Evolutionary conservation across 2,797 vertebrate species (phyloP), one percentile per base, ranked within the genome.

Genomic region (Falco rusticolus): DNA sequence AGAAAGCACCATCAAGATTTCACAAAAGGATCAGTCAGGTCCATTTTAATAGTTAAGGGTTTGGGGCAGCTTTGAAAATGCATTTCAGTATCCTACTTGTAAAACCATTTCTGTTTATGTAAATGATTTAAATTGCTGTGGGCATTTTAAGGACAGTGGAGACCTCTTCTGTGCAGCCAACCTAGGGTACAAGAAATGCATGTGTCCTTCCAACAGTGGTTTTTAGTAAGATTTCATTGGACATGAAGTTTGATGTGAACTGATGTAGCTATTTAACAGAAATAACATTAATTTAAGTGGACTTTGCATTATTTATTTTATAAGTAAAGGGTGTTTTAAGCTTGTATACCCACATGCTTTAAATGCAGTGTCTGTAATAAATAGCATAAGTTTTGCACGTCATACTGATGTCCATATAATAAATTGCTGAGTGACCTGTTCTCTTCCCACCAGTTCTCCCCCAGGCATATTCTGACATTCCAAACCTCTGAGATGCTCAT

Each of bases 61-160:
- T 96, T 92, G 65, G 71, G 53, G 88, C 69, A 95, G 77, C 91
- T 96, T 95, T 72, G 80, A 70, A 94, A 91, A 45, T 19, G 34
- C 90, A 56, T 89, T 97, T 97, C 89, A 87, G 84, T 83, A 63
- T 83, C 71, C 68, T 84, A 71, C 87, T 79, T 93, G 94, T 91
- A 84, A 96, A 97, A 92, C 53, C 57, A 82, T 70, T 97, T 93
- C 41, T 90, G 72, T 92, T 95, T 95, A 96, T 92, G 89, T 93
- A 96, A 96, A 96, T 93, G 92, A 95, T 95, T 97, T 91, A 94
- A 97, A 94, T 95, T 90, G 90, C 89, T 96, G 70, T 93, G 26
- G 59, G 94, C 97, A 95, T 93, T 94, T 87, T 95, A 92, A 96
- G 59, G n/a, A 83, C 92, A 84, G 94, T 50, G 50, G 70, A 96